A percentile compares a stretch with the other conserved stretches of the same genome.
Evolutionary conservation across 2,113 vertebrate species (phyloP).

Genomic region (Meriones unguiculatus): DNA sequence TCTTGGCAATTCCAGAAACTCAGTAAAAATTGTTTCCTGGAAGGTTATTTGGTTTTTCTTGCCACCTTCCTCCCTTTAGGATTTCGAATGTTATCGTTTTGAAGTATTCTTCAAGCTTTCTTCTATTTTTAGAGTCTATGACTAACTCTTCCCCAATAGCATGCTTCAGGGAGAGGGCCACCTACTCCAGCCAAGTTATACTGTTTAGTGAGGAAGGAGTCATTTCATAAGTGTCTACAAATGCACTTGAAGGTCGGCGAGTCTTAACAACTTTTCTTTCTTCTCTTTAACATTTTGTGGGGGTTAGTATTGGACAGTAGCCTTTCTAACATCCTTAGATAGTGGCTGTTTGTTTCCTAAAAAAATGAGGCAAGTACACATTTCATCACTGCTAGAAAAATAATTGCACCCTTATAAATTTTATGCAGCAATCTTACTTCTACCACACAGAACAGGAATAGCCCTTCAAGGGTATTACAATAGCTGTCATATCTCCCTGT

Average conservation of each 20-base stretch:
- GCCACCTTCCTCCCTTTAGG: constrained; percentile 41
- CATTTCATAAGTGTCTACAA: constrained; percentile 55
- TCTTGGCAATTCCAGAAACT: constrained; percentile 57
- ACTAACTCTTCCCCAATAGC: constrained; percentile 68
- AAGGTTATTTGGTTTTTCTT: constrained; percentile 70
- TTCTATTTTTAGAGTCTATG: constrained; percentile 73
- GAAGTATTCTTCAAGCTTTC: constrained; percentile 61
- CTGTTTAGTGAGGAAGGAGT: constrained; percentile 62
- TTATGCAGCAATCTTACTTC: constrained; percentile 55
- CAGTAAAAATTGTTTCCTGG: constrained; percentile 72
- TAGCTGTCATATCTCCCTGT: neutral
- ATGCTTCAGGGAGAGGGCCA: constrained; percentile 45
- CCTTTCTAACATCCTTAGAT: constrained; percentile 42
- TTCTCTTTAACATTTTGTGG: constrained; percentile 34
- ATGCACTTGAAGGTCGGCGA: constrained; percentile 49
- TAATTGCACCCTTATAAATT: constrained; percentile 12
- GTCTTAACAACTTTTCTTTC: constrained; percentile 3
- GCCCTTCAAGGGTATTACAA: constrained; percentile 22
- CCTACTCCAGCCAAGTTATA: constrained; percentile 53
- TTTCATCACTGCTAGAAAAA: constrained; percentile 60
- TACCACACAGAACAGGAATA: constrained; percentile 42
- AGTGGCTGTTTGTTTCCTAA: constrained; percentile 23
- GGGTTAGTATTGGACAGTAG: neutral
- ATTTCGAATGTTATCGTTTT: constrained; percentile 67
- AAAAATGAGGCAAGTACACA: constrained; percentile 38